Evolutionary conservation across 1,140 invertebrate species (phyloP).

Genomic region (Papilio aristodemus): DNA sequence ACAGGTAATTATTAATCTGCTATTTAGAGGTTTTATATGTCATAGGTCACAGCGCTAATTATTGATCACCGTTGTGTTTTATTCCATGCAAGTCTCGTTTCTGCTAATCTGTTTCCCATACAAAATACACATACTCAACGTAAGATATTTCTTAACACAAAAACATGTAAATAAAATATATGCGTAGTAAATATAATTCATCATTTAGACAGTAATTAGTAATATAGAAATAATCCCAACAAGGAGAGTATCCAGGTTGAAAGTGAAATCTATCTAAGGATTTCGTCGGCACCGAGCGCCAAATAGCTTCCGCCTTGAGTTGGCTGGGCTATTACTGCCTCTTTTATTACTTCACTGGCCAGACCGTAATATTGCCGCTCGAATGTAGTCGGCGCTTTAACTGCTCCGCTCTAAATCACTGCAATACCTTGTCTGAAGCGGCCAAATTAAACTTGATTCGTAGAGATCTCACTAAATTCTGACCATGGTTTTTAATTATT

Average conservation of each 20-base stretch:
- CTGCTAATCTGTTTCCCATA: no score
- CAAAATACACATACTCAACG: no score
- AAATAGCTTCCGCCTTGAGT: constrained; percentile 32
- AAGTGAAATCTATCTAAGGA: constrained; percentile 31
- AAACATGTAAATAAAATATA: no score
- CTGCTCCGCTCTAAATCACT: constrained; percentile 21
- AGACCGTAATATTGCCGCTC: constrained; percentile 34
- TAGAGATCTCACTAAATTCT: background rate
- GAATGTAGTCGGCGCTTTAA: constrained; percentile 31
- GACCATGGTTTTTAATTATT: background rate
- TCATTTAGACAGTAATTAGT: no score
- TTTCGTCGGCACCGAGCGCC: constrained; percentile 26
- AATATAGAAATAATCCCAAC: background rate
- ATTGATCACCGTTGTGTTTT: no score
- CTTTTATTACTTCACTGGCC: constrained; percentile 31
- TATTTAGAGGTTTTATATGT: background rate
- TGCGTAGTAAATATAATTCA: no score
- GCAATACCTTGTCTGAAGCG: constrained; percentile 29
- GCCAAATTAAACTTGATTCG: background rate
- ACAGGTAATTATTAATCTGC: no score
- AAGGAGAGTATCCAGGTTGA: constrained; percentile 13
- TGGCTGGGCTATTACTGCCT: constrained; percentile 28
- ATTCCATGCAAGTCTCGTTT: no score
- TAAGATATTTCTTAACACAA: no score
- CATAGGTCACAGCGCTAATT: no score